Evolutionary conservation across 2,888 invertebrate genomes (phyloP), one percentile per base, ranked within the genome.

Genomic region (Siphonodentalium dalli): DNA sequence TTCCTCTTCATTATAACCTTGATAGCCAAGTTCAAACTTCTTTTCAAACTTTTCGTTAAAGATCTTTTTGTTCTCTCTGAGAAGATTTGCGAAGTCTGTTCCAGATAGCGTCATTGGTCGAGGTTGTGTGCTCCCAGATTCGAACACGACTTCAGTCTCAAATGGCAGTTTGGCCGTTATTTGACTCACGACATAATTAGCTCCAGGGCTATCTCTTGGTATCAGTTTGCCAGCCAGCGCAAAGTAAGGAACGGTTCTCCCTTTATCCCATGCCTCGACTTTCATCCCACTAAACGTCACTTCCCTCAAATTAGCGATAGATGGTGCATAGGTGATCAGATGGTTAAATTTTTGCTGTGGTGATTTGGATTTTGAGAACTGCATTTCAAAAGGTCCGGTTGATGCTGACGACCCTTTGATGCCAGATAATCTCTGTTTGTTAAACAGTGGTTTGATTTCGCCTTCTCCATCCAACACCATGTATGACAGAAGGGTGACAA

Each of bases 21-120:
- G 93, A 6, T 86, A 82, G 42, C 84, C 82, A 29, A 98, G 83
- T 35, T 87, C 84, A 78, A 97, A 99, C 4, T 86, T 88, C 7
- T 86, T 82, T 66, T 95, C 91, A 79, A 98, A 98, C 65, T 89
- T 88, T 2, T 86, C 82, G 45, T 90, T 87, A 73, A 96, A 98
- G 0, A 84, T 78, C 2, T 44, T 46, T 7, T 63, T 37, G 49
- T 68, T 63, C 26, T 65, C 39, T 5, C 33, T 38, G 1, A 80
- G 45, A 8, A 60, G 40, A 6, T 54, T 31, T 23, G 67, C 61
- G 57, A 75, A 77, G 8, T 65, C 55, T 4, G 72, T 61, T 15
- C 76, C 78, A 38, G 62, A 52, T 11, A 79, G 58, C 29, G 62
- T 53, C 26, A 84, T 53, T 84, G 68, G 68, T 88, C 90, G 8